Evolutionary conservation across 1,140 invertebrate species (phyloP), one percentile per base, ranked within the genome.

Genomic region (Zaprionus capensis): DNA sequence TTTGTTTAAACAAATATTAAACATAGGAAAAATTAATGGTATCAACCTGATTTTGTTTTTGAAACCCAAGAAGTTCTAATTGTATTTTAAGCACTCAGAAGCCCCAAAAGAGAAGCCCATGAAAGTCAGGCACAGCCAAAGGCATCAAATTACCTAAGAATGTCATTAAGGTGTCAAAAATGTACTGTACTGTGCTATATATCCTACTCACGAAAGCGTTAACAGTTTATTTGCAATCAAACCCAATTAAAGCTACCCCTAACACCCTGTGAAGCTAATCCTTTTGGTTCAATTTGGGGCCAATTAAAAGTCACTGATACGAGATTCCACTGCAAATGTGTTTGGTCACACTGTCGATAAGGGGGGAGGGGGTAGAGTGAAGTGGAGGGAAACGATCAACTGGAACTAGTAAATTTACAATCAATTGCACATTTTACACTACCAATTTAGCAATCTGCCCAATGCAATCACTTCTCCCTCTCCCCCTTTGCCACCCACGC

Each of bases 381-480:
- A 9, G 15, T 11, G 34, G 15, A 31, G 53, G 15, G 36, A 36
- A 36, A 36, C 53, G 53, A 56, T 46, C 51, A 44, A 59, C 34
- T 41, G 61, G 24, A n/a, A 63, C 53, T 66, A 26, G 69, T 67
- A 76, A 72, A 76, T 76, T 76, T 72, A 53, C 74, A 76, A 71
- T 72, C 69, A 76, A 76, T 76, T 72, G 74, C 57, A 76, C 69
- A 76, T 72, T 76, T 76, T 76, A 67, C 74, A 76, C 62, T 66
- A 41, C 46, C 74, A 76, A 71, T 71, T 61, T 53, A 31, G 15
- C 58, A 65, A 76, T 76, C 68, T 71, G 58, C 14, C 7, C 68
- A 26, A 38, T 11, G 46, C 56, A 46, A 17, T 49, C 38, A 24
- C 55, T 31, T 4, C n/a, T 28, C 5, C 22, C 26, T 20, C 5